Conservation (phyloP, 2,797 vertebrate genomes). For the Coranthus polyacanthus region DNA sequence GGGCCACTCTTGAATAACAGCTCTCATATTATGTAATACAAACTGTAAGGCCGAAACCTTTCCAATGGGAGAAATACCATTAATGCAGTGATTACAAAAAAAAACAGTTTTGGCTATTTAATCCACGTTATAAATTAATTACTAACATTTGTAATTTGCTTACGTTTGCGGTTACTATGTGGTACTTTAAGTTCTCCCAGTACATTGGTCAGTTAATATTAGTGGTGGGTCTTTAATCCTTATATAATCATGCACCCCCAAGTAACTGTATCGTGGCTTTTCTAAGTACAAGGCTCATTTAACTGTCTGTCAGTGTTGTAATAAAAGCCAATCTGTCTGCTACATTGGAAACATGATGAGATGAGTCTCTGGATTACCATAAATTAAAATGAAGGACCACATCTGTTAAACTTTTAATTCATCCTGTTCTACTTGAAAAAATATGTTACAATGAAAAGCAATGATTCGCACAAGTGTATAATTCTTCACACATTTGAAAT, state of each 20-base stretch:
- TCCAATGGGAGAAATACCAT: neutral
- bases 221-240: constrained; percentile 20
- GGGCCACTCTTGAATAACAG: neutral
- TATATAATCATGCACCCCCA: constrained; percentile 33
- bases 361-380: too few relatives aligned
- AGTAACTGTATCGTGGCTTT: neutral
- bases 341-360: constrained; percentile 17
- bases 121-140: constrained; percentile 3
- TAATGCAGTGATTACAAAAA: neutral
- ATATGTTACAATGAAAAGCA: too few relatives aligned
- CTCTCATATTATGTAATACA: neutral
- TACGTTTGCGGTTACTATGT: neutral
- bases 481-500: too few relatives aligned
- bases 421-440: too few relatives aligned
- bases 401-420: too few relatives aligned
- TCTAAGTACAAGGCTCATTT: constrained; percentile 10
- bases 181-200: neutral
- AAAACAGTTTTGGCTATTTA: neutral
- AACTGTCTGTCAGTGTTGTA: constrained; percentile 1
- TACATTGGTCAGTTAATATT: constrained; percentile 13
- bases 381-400: too few relatives aligned
- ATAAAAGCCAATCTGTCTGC: constrained; percentile 36
- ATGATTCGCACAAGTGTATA: too few relatives aligned
- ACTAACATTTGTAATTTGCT: too few relatives aligned
- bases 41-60: too few relatives aligned